These are phyloP conservation scores for Mohoua ochrocephala DNA, from an alignment of 2,113 vertebrate species.

Conservation along the genomic window DNA sequence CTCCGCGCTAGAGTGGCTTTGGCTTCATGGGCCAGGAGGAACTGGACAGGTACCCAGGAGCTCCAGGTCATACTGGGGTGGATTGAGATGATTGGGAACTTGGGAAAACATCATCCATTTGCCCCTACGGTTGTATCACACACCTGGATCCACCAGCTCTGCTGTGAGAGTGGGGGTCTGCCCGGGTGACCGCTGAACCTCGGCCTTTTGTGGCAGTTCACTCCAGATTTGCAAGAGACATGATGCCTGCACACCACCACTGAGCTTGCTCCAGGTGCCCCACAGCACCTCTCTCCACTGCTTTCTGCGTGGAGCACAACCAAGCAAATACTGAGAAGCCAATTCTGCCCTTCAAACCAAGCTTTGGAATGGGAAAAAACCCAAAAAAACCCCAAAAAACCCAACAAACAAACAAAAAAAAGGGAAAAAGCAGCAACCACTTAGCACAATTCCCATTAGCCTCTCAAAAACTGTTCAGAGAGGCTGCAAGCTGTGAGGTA, in stretches of 20 bases:
- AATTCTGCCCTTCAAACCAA: not conserved
- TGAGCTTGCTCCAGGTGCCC: rapidly evolving
- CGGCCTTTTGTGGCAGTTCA: not conserved
- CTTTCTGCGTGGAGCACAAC: not conserved
- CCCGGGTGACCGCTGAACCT: not conserved
- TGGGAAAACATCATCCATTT: not conserved
- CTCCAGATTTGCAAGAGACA: not conserved
- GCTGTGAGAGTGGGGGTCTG: not conserved
- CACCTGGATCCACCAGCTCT: not conserved
- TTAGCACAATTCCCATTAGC: not conserved
- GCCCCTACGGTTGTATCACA: not conserved
- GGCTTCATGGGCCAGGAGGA: not conserved
- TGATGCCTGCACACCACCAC: not conserved
- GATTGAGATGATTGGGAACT: not conserved
- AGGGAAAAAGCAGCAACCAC: not conserved
- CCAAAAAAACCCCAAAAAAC: rapidly evolving
- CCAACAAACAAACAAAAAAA: no score
- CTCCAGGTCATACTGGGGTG: not conserved
- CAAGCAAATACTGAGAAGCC: not conserved
- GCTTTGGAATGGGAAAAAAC: not conserved
- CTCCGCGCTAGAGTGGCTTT: not conserved
- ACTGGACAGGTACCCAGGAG: not conserved
- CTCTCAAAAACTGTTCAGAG: not conserved
- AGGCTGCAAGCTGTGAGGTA: not conserved
- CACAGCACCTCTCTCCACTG: not conserved